Base-by-base conservation (phyloP, 2,797 vertebrate species). In the Lepidocolaptes lacrymiger region DNA sequence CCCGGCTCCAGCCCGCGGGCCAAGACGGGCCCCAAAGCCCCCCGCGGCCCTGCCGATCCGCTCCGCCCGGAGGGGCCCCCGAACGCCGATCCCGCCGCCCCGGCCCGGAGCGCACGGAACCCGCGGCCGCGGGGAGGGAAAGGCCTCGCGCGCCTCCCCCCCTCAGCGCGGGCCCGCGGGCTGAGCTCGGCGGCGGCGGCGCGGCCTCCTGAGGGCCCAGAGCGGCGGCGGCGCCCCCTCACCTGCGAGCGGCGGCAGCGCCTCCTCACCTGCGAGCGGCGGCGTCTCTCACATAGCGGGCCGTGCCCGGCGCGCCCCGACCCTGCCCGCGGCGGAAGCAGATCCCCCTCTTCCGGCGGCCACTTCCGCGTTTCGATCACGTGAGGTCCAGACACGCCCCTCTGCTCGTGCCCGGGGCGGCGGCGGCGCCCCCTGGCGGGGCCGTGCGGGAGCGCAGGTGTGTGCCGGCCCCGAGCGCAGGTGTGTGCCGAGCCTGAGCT, bases 251-350 rank as follows among this genome's bases (percentile, higher is more conserved):
- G 20, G 6, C 91, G 7, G 56, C 34, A n/a, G 30, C 68, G 9
- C 30, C 58, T 6, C 1, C 95, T 96, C 79, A 95, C 95, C 95
- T 95, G 63, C 36, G 78, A 62, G 9, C 54, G 20, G 6, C 91
- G 7, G 56, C 34, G 59, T 8, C 41, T 91, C 79, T 88, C 79
- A 44, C 95, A 96, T 92, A 78, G 89, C 89, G 91, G 62, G 36
- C n/a, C 27, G 10, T 15, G 10, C 18, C 21, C 39, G 32, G 14
- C 27, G 43, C 72, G 27, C 55, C 49, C 14, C 54, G 17, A 32
- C 36, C 43, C 71, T 5, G 4, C 76, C 49, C 58, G 56, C 90
- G 74, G 95, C 96, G 96, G 97, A 97, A 97, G 74, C 51, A 8
- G 43, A 89, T 85, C 49, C 44, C 20, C 43, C 28, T 16, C 17